These are phyloP conservation scores for Nothura maculosa DNA, from an alignment of 2,797 vertebrate species.

Conservation along the genomic window DNA sequence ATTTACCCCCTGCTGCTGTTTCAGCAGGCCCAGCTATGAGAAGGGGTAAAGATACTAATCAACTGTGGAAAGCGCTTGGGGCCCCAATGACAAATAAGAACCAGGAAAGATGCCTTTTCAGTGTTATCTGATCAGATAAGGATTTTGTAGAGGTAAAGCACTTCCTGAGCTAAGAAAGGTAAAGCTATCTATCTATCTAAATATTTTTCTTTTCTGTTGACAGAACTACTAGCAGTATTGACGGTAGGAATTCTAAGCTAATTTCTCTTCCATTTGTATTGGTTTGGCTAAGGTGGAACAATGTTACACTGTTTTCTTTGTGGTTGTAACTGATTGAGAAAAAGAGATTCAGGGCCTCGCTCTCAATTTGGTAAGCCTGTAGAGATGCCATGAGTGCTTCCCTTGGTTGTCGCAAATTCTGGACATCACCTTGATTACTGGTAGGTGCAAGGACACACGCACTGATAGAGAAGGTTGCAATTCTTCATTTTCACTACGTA, in stretches of 20 bases:
- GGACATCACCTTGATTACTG: background rate
- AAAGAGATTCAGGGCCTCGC: background rate
- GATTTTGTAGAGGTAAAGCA: background rate
- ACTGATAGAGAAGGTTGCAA: background rate
- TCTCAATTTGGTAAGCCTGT: background rate
- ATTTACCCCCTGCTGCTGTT: background rate
- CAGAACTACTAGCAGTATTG: background rate
- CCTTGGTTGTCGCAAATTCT: background rate
- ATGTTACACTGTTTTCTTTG: background rate
- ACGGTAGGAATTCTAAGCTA: background rate
- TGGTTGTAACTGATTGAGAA: background rate
- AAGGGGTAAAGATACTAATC: background rate
- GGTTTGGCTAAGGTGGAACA: background rate
- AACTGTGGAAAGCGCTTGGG: background rate
- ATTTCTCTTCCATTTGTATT: background rate
- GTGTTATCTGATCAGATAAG: background rate
- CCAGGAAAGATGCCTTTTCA: background rate
- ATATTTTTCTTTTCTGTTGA: rapidly evolving
- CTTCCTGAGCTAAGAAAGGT: background rate
- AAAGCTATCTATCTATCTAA: background rate
- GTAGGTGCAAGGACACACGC: background rate
- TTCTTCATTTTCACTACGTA: background rate
- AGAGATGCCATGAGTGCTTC: background rate
- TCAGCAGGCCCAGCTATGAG: background rate
- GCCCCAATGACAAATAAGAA: background rate